phyloP scores from a whole-genome alignment of 1,140 invertebrate genomes.

The Drosophila erecta region DNA sequence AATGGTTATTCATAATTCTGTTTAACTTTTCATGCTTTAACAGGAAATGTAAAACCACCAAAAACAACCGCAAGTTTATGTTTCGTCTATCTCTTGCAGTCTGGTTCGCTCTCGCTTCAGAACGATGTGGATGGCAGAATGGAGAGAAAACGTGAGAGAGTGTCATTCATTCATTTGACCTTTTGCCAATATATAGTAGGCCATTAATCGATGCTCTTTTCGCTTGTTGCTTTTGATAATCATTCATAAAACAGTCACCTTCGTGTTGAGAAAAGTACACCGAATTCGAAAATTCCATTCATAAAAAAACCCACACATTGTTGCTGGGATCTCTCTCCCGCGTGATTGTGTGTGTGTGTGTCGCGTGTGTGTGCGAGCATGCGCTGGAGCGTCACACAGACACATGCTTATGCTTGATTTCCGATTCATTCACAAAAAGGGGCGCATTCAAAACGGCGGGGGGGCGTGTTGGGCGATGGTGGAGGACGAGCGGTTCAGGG shows the following conservation, averaged over 20 bases:
- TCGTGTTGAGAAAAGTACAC: constrained; percentile 78
- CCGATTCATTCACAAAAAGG: constrained; percentile 79
- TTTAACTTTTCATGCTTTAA: constrained; percentile 28
- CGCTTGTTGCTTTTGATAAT: constrained; percentile 57
- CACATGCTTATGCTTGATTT: constrained; percentile 27
- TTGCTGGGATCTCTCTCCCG: constrained; percentile 53
- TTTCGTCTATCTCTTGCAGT: constrained; percentile 4
- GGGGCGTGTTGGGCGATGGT: constrained; percentile 7
- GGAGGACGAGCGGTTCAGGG: constrained; percentile 19
- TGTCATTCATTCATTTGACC: constrained; percentile 56
- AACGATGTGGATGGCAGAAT: constrained; percentile 5
- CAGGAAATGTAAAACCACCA: constrained; percentile 78
- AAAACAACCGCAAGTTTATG: constrained; percentile 65
- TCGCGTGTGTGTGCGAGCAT: constrained; percentile 61
- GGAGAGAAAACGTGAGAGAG: constrained; percentile 10
- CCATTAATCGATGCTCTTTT: constrained; percentile 44
- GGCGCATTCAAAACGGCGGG: constrained; percentile 58
- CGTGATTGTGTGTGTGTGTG: constrained; percentile 57
- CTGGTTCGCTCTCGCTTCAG: constrained; percentile 1
- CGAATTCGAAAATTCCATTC: constrained; percentile 83
- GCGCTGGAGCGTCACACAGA: constrained; percentile 59
- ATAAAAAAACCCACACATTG: constrained; percentile 83
- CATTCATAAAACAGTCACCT: constrained; percentile 75
- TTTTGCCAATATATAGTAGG: constrained; percentile 45
- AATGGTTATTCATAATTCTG: constrained; percentile 71